These are phyloP conservation scores for Plecotus auritus DNA, from an alignment of 2,113 vertebrate species.

Conservation along the genomic window DNA sequence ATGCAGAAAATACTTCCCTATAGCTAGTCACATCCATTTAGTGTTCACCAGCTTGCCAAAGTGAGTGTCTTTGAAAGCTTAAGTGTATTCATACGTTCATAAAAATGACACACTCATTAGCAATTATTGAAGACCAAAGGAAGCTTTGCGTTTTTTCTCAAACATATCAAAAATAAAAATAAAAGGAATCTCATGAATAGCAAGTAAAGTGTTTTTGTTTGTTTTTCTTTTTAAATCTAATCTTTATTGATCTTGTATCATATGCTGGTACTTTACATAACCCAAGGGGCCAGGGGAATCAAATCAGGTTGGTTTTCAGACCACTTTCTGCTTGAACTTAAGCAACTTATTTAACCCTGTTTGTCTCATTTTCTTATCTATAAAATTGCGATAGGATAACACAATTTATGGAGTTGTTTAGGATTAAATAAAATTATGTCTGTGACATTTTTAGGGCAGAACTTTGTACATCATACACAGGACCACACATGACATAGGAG, in stretches of 20 bases:
- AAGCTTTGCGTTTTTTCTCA: not conserved
- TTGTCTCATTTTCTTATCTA: not conserved
- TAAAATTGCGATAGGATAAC: not conserved
- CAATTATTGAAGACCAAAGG: slow-evolving; percentile 32
- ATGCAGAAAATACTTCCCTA: not conserved
- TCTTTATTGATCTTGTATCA: not conserved
- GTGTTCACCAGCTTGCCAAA: not conserved
- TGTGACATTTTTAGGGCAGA: not conserved
- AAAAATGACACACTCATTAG: slow-evolving; percentile 40
- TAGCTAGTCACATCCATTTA: slow-evolving; percentile 42
- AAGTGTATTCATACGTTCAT: slow-evolving; percentile 20
- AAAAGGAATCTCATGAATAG: not conserved
- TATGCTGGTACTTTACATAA: not conserved
- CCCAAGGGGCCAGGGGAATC: not conserved
- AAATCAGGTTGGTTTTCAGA: not conserved
- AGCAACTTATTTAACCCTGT: not conserved
- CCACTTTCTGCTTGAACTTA: not conserved
- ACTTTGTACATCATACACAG: not conserved
- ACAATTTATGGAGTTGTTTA: not conserved
- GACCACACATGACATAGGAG: not conserved
- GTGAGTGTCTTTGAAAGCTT: slow-evolving; percentile 41
- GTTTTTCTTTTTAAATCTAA: not conserved
- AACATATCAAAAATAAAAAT: not conserved
- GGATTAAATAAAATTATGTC: not conserved
- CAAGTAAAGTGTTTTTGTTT: not conserved